Evolutionary conservation across 2,113 vertebrate genomes (phyloP), one percentile per base, ranked within the genome.

Genomic region (Orycteropus afer): DNA sequence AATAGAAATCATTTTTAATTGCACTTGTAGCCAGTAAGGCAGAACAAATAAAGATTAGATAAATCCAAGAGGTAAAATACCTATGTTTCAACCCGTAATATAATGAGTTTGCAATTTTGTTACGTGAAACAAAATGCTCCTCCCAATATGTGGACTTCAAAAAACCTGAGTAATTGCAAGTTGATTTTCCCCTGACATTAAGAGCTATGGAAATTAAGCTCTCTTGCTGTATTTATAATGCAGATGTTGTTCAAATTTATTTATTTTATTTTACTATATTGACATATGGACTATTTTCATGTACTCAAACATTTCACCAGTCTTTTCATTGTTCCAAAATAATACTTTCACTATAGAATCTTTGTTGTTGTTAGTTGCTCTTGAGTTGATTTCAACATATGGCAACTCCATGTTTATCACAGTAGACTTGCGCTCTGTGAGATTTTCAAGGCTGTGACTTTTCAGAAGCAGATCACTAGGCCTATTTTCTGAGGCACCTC

Each of bases 91-190:
- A 15, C 27, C 51, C 7, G 55, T 59, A 55, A 17, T 40, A 77
- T 20, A 61, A 5, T 84, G 55, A 86, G 10, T 89, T 65, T 92
- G 86, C 69, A 27, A 45, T 80, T 80, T 90, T 53, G 12, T 42
- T 86, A 55, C 42, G 65, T 80, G 51, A 86, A 89, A 91, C 65
- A 82, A 71, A 96, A 89, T 63, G 57, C 7, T 47, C 80, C 82
- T 79, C 1, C n/a, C 63, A 67, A 87, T 96, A 90, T 67, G 40
- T 12, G 86, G 61, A 81, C 45, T 96, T 96, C 91, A 49, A 89
- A 96, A 74, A 92, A 34, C 23, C 47, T 32, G 71, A 53, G 15
- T 80, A 86, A 82, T 6, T 81, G 15, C 34, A 81, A 91, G 45
- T 55, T 93, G 63, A 63, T 47, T 84, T 89, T 78, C 22, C n/a